Conservation (phyloP, 2,797 vertebrate species). For the Myioborus miniatus region DNA sequence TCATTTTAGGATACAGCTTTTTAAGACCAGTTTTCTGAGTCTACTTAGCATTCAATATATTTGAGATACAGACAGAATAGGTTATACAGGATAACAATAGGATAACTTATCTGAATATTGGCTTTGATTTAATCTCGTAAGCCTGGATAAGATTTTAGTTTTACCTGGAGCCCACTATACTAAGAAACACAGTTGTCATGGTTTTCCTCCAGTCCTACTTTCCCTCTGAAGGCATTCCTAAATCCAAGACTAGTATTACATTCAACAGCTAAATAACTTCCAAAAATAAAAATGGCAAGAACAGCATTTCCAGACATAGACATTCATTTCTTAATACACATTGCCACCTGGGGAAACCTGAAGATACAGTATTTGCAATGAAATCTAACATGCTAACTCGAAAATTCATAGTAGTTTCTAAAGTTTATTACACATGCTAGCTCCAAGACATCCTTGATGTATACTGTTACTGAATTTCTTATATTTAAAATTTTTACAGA, state of each 20-base stretch:
- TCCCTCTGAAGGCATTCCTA: background rate
- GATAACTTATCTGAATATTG: background rate
- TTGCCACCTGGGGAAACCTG: slow-evolving; percentile 57
- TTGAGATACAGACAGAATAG: background rate
- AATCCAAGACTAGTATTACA: background rate
- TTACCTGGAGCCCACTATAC: background rate
- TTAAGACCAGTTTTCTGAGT: background rate
- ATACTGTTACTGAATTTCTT: background rate
- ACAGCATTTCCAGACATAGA: background rate
- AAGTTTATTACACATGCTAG: background rate
- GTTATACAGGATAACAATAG: background rate
- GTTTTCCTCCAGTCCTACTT: background rate
- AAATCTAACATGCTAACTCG: background rate
- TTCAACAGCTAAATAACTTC: slow-evolving; percentile 8
- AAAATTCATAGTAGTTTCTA: background rate
- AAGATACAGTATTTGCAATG: slow-evolving; percentile 6
- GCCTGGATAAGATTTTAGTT: background rate
- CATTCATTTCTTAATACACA: slow-evolving; percentile 34
- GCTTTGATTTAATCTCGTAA: slow-evolving; percentile 1
- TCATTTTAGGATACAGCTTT: slow-evolving; percentile 12
- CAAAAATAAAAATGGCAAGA: slow-evolving; percentile 8
- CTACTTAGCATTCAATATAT: background rate
- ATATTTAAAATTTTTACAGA: background rate
- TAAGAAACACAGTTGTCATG: background rate
- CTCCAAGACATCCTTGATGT: background rate